Evolutionary conservation across 2,113 vertebrate species (phyloP), one percentile per base, ranked within the genome.

Genomic region (Ranitomeya variabilis): DNA sequence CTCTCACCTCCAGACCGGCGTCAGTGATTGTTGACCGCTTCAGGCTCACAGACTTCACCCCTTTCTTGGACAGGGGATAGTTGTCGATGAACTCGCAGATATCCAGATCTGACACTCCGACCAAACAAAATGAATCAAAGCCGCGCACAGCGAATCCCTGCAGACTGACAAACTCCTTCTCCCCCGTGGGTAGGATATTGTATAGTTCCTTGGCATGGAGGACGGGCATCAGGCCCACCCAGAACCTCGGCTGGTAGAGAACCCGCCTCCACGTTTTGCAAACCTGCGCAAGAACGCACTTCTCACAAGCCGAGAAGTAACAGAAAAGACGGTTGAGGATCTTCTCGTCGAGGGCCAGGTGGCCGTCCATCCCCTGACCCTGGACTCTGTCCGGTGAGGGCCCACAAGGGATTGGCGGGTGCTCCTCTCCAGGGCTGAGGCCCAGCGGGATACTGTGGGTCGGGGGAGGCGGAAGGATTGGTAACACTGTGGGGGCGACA

Each of bases 31-130:
- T 99, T 0, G 98, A 99, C 91, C 98, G 96, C 93, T 99, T 99
- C 91, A 99, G 97, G 91, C 98, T 99, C 94, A 99, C 97, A 59
- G 98, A 99, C 91, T 97, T 97, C 89, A 99, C 98, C 0, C 98
- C 97, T 91, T 99, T 99, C 95, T 99, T 99, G 91, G 98, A 99
- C 90, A 99, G 95, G 0, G 98, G 96, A 21, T 99, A 99, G 95
- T 99, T 99, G 93, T 99, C 98, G 89, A 99, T 99, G 94, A 99
- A 99, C 93, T 99, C 98, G 89, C 98, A 99, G 96, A 99, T 99
- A 96, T 99, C 98, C 94, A 99, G 94, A 93, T 99, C 98, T 0
- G 98, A 99, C 91, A 99, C 98, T 0, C 98, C 98, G n/a, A 99
- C 98, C 23, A 99, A 93, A 92, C 98, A 99, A 95, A 99, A 99